Base-by-base conservation (phyloP, 2,888 invertebrate genomes). In the Oxytorus armatus region DNA sequence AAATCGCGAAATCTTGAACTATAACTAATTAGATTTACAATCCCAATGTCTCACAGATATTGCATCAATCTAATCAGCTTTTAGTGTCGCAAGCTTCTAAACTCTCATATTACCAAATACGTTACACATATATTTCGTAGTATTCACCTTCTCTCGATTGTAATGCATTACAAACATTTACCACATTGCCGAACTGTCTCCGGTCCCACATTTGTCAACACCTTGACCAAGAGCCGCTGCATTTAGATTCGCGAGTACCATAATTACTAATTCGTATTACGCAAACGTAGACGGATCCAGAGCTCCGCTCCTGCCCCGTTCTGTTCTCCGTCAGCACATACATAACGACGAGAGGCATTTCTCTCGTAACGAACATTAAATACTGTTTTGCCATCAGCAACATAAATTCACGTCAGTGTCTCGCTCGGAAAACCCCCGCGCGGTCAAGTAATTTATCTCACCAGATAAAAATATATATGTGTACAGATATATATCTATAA, bases 191-290 rank as follows among this genome's bases (percentile, higher is more conserved):
- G 5, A 4, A 39, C 7, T n/a, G 25, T 23, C 2, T 53, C 25
- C 53, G 4, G 10, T 4, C 7, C 47, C 82, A 84, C 85, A 88
- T 86, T 85, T 84, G 84, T 87, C 84, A 83, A 86, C 83, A 88
- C 79, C 85, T 84, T 69, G 70, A 59, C 82, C 74, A 55, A 29
- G 16, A 39, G 36, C 11, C 42, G 51, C 36, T 10, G 4, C 23
- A n/a, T 4, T 36, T 5, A 29, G 25, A 47, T 23, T n/a, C 10
- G 29, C 14, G 11, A 3, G 14, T 8, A 36, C 25, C 7, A 33
- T 61, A 51, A 33, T 42, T 25, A 29, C 51, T 42, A 61, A 68
- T 76, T 53, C 59, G 51, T 18, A 47, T 68, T 23, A 44, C 69
- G 39, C 0, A 36, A 57, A 63, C 61, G 53, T 36, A 47, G 18